Evolutionary conservation across 1,140 invertebrate genomes (phyloP), one percentile per base, ranked within the genome.

Genomic region (Drosophila pachea): DNA sequence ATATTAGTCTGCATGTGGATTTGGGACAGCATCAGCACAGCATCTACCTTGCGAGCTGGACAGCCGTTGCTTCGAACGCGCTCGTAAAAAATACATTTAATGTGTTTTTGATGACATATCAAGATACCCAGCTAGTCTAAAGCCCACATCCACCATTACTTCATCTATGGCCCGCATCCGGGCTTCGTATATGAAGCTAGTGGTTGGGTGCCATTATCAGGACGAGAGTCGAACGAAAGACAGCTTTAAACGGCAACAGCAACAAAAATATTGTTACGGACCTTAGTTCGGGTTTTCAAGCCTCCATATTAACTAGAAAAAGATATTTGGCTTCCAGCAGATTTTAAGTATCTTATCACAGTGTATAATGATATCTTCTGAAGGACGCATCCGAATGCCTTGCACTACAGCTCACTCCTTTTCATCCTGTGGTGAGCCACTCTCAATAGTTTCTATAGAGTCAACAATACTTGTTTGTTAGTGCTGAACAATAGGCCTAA

Each of bases 51-150:
- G 81, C 22, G 70, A 86, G 82, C 77, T 86, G 82, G 82, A 86
- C 82, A 77, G 73, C 77, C 73, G 82, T 70, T 86, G 86, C 73
- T 72, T 68, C 75, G 75, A 86, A 78, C 74, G 83, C 82, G 78
- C 73, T 78, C 78, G 78, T 86, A 86, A 86, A 86, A 22, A 73
- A 86, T 74, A 76, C 75, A 78, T 82, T 86, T 86, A 86, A 86
- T 86, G 83, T 82, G 83, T 86, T 86, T 86, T 86, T 86, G 83
- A 86, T 86, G 83, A 86, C 83, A 86, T 86, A 83, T 82, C 82
- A 86, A 86, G 82, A 72, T 66, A 71, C 16, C 61, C 47, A 33
- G 47, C 11, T 31, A 38, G 45, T 31, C 22, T 22, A 31, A 8
- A 33, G 22, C 38, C 48, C 32, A 36, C 12, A 29, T 14, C 38